Evolutionary conservation across 2,888 invertebrate genomes (phyloP).

Genomic region (Stenodera caucasica): DNA sequence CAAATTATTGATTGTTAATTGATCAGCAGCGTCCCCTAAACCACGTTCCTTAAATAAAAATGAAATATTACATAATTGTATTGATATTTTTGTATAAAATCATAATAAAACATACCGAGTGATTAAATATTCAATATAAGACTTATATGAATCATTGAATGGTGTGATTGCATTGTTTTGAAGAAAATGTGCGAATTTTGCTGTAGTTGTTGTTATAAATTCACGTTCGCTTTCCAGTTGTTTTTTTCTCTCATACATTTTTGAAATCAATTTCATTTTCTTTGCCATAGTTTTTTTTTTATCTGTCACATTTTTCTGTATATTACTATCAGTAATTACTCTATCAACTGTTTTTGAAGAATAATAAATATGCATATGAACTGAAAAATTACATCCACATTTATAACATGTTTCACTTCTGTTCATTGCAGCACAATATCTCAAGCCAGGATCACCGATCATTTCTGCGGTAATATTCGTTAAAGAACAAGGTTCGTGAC

Average conservation of each 20-base stretch:
- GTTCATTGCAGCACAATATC: constrained; percentile 44
- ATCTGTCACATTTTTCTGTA: constrained; percentile 37
- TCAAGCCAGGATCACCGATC: constrained; percentile 44
- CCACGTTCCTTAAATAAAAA: constrained; percentile 36
- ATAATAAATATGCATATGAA: constrained; percentile 52
- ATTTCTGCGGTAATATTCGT: constrained; percentile 45
- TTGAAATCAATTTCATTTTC: constrained; percentile 34
- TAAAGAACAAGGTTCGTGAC: constrained; percentile 50
- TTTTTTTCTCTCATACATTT: constrained; percentile 33
- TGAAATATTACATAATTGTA: constrained; percentile 7
- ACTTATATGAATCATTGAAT: constrained; percentile 47
- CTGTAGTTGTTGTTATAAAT: constrained; percentile 41
- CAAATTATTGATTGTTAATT: constrained; percentile 33
- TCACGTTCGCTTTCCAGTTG: constrained; percentile 42
- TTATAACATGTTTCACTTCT: constrained; percentile 35
- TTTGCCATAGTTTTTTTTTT: constrained; percentile 37
- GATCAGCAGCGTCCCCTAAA: constrained; percentile 34
- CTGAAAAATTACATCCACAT: constrained; percentile 45
- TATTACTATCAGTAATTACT: constrained; percentile 38
- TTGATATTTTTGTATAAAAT: too few relatives aligned
- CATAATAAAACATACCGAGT: constrained; percentile 35
- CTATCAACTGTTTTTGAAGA: constrained; percentile 41
- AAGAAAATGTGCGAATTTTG: constrained; percentile 49
- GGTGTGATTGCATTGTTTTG: constrained; percentile 47
- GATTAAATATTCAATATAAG: constrained; percentile 47